Evolutionary conservation across 2,797 vertebrate genomes (phyloP).

Genomic region (Syndactyla subalaris): DNA sequence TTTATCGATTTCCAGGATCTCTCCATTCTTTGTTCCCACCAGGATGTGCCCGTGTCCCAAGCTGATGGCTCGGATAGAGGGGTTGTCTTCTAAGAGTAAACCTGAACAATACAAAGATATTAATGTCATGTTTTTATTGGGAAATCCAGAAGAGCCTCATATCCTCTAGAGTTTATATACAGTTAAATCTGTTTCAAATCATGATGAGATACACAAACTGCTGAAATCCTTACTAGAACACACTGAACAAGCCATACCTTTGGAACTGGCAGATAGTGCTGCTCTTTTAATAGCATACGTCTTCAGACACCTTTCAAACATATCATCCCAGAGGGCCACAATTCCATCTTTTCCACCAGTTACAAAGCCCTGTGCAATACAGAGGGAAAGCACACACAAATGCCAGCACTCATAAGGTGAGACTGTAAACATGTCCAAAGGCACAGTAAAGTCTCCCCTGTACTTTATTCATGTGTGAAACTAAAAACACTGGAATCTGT

Average conservation of each 20-base stretch:
- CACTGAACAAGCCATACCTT: conserved; percentile 80
- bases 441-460: not conserved
- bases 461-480: not conserved
- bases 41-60: conserved; percentile 93
- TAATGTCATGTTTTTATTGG: not conserved
- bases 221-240: not conserved
- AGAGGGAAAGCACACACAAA: not conserved
- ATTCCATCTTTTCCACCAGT: conserved; percentile 95
- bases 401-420: not conserved
- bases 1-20: conserved; percentile 95
- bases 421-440: not conserved
- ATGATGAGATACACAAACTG: not conserved
- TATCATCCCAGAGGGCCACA: conserved; percentile 96
- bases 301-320: conserved; percentile 97
- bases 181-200: not conserved
- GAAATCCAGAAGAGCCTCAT: not conserved
- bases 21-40: conserved; percentile 94
- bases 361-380: conserved; percentile 87
- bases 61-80: conserved; percentile 93
- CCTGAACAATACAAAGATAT: conserved; percentile 73
- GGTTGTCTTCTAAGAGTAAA: conserved; percentile 94
- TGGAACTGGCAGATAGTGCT: conserved; percentile 88
- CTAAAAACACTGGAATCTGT: not conserved
- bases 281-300: conserved; percentile 96
- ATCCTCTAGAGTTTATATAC: not conserved